Evolutionary conservation across 2,797 vertebrate species (phyloP).

Genomic region (Brotula barbata): DNA sequence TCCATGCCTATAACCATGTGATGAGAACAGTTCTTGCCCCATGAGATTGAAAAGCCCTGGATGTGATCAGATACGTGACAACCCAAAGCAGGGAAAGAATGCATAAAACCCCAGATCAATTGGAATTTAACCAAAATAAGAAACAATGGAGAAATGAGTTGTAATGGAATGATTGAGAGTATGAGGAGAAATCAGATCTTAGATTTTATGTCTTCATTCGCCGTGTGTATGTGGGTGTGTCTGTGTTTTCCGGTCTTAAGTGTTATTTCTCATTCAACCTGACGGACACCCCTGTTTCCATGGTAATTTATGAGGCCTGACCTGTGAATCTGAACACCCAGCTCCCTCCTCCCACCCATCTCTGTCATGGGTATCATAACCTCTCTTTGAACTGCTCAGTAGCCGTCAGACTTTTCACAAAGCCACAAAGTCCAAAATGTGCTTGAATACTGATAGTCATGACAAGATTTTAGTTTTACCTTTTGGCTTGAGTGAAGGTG

Average conservation of each 20-base stretch:
- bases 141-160: neutral
- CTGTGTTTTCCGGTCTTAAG: neutral
- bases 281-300: conserved; percentile 54
- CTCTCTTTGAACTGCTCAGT: conserved; percentile 47
- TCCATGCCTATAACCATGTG: conserved; percentile 65
- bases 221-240: conserved; percentile 9
- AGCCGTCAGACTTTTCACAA: conserved; percentile 13
- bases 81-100: neutral
- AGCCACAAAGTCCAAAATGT: conserved; percentile 3
- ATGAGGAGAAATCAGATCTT: neutral
- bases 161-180: conserved; percentile 1
- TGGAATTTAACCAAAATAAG: neutral
- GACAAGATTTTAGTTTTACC: conserved; percentile 33
- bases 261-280: conserved; percentile 37
- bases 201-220: neutral
- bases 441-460: conserved; percentile 36
- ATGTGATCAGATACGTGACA: conserved; percentile 50
- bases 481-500: conserved; percentile 7
- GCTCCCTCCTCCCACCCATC: conserved; percentile 30
- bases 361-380: conserved; percentile 44
- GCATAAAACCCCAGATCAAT: neutral
- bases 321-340: conserved; percentile 35
- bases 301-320: conserved; percentile 62
- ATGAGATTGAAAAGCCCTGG: conserved; percentile 18
- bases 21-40: conserved; percentile 32